phyloP scores from a whole-genome alignment of 2,888 invertebrate species.

The Scelioninae gen. 2 region DNA sequence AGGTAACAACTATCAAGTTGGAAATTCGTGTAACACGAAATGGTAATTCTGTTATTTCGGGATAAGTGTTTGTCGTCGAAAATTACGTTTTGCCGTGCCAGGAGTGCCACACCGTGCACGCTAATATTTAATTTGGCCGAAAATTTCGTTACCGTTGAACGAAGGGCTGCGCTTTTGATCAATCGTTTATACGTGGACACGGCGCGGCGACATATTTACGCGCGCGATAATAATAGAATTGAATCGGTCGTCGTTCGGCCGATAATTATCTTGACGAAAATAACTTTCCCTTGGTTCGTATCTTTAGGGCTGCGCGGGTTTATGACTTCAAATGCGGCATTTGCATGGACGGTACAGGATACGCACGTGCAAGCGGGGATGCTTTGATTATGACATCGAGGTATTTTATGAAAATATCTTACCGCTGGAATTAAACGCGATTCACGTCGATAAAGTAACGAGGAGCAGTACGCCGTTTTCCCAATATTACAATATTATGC shows the following conservation, averaged over 20 bases:
- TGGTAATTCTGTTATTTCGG: constrained; percentile 23
- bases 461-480: constrained; percentile 27
- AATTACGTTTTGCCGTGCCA: constrained; percentile 31
- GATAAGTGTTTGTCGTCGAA: constrained; percentile 19
- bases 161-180: not conserved
- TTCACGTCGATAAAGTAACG: constrained; percentile 51
- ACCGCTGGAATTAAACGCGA: constrained; percentile 46
- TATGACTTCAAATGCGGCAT: constrained; percentile 38
- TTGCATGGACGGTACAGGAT: constrained; percentile 32
- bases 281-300: constrained; percentile 25
- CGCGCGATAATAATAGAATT: too few species aligned
- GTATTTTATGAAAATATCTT: constrained; percentile 56
- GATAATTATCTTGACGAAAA: constrained; percentile 32
- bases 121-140: constrained; percentile 38
- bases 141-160: constrained; percentile 30
- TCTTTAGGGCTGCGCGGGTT: constrained; percentile 26
- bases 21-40: constrained; percentile 27
- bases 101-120: not conserved
- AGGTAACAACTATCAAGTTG: constrained; percentile 25
- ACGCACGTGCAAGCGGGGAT: constrained; percentile 27
- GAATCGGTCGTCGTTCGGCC: too few species aligned
- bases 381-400: constrained; percentile 50
- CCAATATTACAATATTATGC: constrained; percentile 35
- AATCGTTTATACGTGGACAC: too few species aligned
- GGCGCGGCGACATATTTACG: too few species aligned